Conservation (phyloP, 2,888 invertebrate species). For the Lycia hirtaria region DNA sequence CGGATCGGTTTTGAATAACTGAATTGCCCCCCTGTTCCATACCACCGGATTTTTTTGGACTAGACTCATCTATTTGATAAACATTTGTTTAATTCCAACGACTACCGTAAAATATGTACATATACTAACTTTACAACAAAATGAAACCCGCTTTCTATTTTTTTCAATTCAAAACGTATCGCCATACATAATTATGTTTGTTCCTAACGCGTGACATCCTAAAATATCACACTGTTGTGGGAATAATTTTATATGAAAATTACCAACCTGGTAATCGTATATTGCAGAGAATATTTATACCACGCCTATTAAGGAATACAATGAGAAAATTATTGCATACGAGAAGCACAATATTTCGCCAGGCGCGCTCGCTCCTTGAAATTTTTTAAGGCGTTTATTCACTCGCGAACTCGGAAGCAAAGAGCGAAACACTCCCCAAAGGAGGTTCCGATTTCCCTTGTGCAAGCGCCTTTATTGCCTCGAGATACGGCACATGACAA, state of each 20-base stretch:
- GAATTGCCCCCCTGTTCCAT: no score
- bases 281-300: slow-evolving; percentile 4
- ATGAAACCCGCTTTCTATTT: background rate
- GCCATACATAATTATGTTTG: background rate
- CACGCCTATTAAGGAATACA: slow-evolving; percentile 1
- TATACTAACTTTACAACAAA: background rate
- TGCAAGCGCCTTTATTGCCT: slow-evolving; percentile 9
- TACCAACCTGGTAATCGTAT: no score
- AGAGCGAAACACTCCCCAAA: slow-evolving; percentile 4
- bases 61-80: no score
- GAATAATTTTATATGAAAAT: no score
- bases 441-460: background rate
- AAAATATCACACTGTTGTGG: no score
- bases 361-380: background rate
- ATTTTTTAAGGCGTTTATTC: slow-evolving; percentile 8
- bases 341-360: slow-evolving; percentile 1
- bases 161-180: background rate
- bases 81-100: no score
- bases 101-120: no score
- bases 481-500: background rate
- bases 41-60: no score
- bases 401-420: slow-evolving; percentile 11
- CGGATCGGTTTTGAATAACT: no score
- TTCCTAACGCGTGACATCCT: no score
- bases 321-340: slow-evolving; percentile 11